phyloP scores from a whole-genome alignment of 2,797 vertebrate genomes.

The Poeciliopsis paucimaculata region DNA sequence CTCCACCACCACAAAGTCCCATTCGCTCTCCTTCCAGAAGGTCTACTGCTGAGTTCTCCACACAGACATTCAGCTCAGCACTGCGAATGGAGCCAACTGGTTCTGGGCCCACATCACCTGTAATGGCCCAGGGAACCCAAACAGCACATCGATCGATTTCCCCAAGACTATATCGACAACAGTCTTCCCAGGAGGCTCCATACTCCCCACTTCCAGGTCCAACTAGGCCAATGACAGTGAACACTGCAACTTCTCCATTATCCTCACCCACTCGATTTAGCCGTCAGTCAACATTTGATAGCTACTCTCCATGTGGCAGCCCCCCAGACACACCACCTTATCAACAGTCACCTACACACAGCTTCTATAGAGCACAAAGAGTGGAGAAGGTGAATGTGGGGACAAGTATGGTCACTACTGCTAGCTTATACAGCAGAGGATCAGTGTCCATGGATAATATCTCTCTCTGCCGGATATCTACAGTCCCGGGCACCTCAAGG shows the following conservation, averaged over 20 bases:
- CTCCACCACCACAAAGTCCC: conserved; percentile 90
- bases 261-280: conserved; percentile 90
- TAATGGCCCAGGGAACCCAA: conserved; percentile 92
- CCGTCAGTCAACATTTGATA: conserved; percentile 85
- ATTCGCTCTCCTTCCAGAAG: conserved; percentile 81
- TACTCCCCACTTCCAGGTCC: conserved; percentile 87
- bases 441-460: conserved; percentile 95
- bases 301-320: conserved; percentile 85
- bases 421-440: conserved; percentile 88
- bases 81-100: conserved; percentile 69
- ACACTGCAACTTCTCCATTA: conserved; percentile 88
- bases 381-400: conserved; percentile 84
- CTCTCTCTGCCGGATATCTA: conserved; percentile 95
- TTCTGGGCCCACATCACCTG: conserved; percentile 78
- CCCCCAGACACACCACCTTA: conserved; percentile 85
- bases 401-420: conserved; percentile 83
- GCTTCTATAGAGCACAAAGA: conserved; percentile 81
- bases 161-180: conserved; percentile 86
- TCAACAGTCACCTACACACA: conserved; percentile 82
- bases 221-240: conserved; percentile 85
- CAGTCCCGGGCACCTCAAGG: conserved; percentile 91
- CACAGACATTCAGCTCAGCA: conserved; percentile 87
- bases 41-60: conserved; percentile 91
- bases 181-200: conserved; percentile 89
- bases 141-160: conserved; percentile 85